Base-by-base conservation (phyloP, 2,888 invertebrate genomes). In the Meiosimyza decipiens region DNA sequence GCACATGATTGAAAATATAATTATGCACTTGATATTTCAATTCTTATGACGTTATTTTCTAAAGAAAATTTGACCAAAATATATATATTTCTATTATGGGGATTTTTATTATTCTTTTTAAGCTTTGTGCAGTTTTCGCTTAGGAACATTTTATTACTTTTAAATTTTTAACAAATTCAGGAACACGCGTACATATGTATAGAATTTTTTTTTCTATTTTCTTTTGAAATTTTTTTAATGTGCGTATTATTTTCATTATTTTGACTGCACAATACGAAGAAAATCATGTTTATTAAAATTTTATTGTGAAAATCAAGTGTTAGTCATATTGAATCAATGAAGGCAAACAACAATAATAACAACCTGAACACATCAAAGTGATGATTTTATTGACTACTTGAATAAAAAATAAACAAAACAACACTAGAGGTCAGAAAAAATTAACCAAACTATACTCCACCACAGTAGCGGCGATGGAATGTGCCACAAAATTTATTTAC, bases 301-400 rank as follows among this genome's bases (percentile, higher is more conserved):
- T 40, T 40, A 40, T 40, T 6, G 40, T 40, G 6, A 40, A 40
- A 40, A 40, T 40, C 40, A 40, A 40, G 40, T 40, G 40, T 9
- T 40, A 40, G 40, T 60, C 13, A 60, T 33, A 22, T 57, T 57
- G 13, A n/a, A 9, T 28, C 11, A n/a, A n/a, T 33, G 22, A 60
- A 22, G n/a, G 40, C 40, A 40, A 18, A 60, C 33, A 60, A 60
- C 40, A 28, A 51, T 28, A 22, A 52, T 28, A 64, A 64, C 51
- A 52, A 64, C 28, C 18, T 22, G 52, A 50, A 50, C 52, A 64
- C 64, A 64, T 64, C 22, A 64, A 64, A 64, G 50, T 50, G 64
- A 22, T 22, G 51, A 64, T 51, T 64, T 64, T 64, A 64, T 64
- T 64, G 52, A 64, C 64, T 51, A 22, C 64, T 64, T 50, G 49